Conservation (phyloP, 2,797 vertebrate genomes). For the Petrocephalus schoutedeni region DNA sequence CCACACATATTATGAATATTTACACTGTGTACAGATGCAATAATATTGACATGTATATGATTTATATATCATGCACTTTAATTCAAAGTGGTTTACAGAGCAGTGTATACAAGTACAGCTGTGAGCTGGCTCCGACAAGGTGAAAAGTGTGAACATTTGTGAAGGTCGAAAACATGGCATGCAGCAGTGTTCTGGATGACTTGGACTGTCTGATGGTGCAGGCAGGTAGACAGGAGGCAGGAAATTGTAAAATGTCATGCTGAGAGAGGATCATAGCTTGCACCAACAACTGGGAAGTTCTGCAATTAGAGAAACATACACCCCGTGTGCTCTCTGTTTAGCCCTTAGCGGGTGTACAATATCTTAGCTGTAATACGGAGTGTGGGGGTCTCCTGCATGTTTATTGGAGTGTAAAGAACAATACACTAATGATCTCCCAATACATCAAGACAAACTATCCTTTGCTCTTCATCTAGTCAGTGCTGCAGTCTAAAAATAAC, state of each 20-base stretch:
- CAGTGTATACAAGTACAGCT: neutral
- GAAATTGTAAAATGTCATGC: neutral
- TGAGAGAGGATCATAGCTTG: neutral
- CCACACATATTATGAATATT: neutral
- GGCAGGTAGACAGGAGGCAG: neutral
- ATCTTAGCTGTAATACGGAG: constrained; percentile 1
- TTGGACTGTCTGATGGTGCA: neutral
- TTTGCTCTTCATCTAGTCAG: constrained; percentile 18
- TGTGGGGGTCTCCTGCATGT: neutral
- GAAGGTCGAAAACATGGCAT: neutral
- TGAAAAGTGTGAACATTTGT: constrained; percentile 1
- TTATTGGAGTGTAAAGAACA: constrained; percentile 17
- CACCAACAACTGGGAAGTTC: neutral
- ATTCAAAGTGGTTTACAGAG: neutral
- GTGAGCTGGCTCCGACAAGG: neutral
- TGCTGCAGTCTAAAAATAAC: constrained; percentile 23
- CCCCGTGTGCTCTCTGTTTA: neutral
- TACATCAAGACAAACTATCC: constrained; percentile 33
- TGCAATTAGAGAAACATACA: constrained; percentile 10
- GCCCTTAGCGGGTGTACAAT: neutral
- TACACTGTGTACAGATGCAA: neutral
- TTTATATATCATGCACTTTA: neutral
- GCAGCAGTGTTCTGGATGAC: neutral
- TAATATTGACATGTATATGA: constrained; percentile 1
- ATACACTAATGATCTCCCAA: constrained; percentile 39